Percentiles rank a stretch among this genome's conserved stretches.
phyloP scores from a whole-genome alignment of 2,797 vertebrate genomes.

The Intellagama lesueurii region DNA sequence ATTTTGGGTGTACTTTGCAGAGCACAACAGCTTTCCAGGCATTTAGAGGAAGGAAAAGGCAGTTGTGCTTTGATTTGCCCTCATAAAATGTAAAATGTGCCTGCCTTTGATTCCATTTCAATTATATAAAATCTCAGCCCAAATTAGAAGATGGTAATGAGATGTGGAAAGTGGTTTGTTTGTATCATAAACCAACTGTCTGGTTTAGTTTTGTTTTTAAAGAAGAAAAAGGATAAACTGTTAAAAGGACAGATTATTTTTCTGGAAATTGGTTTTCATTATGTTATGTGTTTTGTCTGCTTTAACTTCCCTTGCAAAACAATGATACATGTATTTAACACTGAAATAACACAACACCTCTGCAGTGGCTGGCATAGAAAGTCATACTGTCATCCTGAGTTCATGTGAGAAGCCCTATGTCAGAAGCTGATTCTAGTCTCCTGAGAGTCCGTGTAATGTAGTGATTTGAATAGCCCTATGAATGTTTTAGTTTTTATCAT shows the following conservation, averaged over 20 bases:
- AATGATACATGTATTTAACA: conserved; percentile 41
- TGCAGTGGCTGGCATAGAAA: conserved; percentile 47
- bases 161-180: conserved; percentile 53
- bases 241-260: conserved; percentile 51
- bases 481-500: not conserved
- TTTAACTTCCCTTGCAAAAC: conserved; percentile 48
- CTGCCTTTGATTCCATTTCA: conserved; percentile 48
- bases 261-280: conserved; percentile 53
- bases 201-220: not conserved
- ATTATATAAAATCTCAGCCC: conserved; percentile 41
- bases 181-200: conserved; percentile 37
- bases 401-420: not conserved
- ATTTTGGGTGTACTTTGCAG: conserved; percentile 28
- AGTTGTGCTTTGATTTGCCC: conserved; percentile 34
- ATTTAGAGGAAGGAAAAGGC: conserved; percentile 31
- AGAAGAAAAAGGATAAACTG: conserved; percentile 10
- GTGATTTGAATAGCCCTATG: not conserved
- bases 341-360: conserved; percentile 46
- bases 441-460: not conserved
- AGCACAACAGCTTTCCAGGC: conserved; percentile 36
- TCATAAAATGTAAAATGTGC: conserved; percentile 43
- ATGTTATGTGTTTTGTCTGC: conserved; percentile 44
- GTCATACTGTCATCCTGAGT: conserved; percentile 28
- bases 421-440: not conserved
- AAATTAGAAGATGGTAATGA: conserved; percentile 39